Conservation (phyloP, 1,140 invertebrate genomes). For the Apolygus lucorum region DNA sequence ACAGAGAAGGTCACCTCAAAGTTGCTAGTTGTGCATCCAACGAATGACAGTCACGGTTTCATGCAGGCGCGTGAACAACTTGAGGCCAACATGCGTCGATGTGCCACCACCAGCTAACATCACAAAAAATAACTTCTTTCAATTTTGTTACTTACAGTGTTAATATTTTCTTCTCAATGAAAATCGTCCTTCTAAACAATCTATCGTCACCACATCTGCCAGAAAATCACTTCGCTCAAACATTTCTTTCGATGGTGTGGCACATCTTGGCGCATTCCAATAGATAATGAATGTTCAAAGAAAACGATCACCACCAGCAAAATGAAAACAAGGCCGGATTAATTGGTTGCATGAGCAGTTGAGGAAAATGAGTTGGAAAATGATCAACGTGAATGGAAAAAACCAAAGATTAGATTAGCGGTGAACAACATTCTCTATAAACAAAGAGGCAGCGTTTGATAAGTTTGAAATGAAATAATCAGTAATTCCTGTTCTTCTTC, state of each 20-base stretch:
- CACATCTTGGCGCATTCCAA: background rate
- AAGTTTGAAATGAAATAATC: too few relatives aligned
- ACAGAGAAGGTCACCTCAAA: background rate
- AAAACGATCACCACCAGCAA: too few relatives aligned
- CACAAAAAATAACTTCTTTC: background rate
- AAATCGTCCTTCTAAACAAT: background rate
- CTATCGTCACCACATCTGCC: background rate
- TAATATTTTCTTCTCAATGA: background rate
- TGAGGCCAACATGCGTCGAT: background rate
- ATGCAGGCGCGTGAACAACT: background rate
- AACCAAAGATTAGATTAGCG: too few relatives aligned
- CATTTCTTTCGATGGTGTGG: background rate
- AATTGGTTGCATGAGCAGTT: too few relatives aligned
- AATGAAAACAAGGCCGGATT: too few relatives aligned
- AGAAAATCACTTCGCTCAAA: background rate
- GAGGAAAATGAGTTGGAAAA: too few relatives aligned
- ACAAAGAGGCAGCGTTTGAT: too few relatives aligned
- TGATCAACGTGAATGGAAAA: too few relatives aligned
- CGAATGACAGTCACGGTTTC: background rate
- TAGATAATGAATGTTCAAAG: background rate
- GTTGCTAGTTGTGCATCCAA: background rate
- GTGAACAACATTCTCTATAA: too few relatives aligned
- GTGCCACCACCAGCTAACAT: conserved; percentile 11
- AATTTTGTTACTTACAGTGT: conserved; percentile 1
- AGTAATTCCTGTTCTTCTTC: too few relatives aligned